Base-by-base conservation (phyloP, 2,888 invertebrate species). In the Gymnocheta viridis region DNA sequence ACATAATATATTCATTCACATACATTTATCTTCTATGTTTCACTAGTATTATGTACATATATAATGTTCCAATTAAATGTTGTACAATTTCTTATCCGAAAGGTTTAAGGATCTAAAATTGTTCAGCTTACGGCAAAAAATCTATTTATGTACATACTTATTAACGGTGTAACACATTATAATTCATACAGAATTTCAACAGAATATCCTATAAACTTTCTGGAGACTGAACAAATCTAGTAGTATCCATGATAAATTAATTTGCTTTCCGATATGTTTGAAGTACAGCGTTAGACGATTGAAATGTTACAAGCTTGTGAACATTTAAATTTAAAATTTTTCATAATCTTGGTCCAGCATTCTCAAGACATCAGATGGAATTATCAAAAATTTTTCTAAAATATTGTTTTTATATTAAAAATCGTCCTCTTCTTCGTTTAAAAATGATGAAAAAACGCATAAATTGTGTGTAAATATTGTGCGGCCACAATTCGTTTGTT, bases 61-160 rank as follows among this genome's bases (percentile, higher is more conserved):
- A 47, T 22, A 22, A 62, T 69, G 38, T 54, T 79, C 62, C 70
- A 79, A 79, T 79, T 70, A 70, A 70, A 70, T 62, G 54, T 54
- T 54, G 38, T 64, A 64, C 24, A 64, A 54, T 44, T 79, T 64
- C 32, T 64, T 70, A n/a, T 62, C 70, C 70, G 22, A 29, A n/a
- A 78, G 62, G 62, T 69, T 51, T 51, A 69, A 78, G 69, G 38
- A 64, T 47, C 56, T 32, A 19, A 70, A 70, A 54, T 64, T 62
- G 14, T 62, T 70, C 35, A 29, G 38, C 17, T 69, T 62, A 29
- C 2, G 35, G 19, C 6, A 24, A 35, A 38, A 47, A n/a, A n/a
- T n/a, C n/a, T 49, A 58, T 27, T 19, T 35, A 44, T 58, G 58
- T 19, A 10, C 6, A 9, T 7, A 64, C 29, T 29, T 38, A 38